These are phyloP conservation scores for Stictocephala bisonia DNA, from an alignment of 2,888 invertebrate genomes.

Conservation along the genomic window DNA sequence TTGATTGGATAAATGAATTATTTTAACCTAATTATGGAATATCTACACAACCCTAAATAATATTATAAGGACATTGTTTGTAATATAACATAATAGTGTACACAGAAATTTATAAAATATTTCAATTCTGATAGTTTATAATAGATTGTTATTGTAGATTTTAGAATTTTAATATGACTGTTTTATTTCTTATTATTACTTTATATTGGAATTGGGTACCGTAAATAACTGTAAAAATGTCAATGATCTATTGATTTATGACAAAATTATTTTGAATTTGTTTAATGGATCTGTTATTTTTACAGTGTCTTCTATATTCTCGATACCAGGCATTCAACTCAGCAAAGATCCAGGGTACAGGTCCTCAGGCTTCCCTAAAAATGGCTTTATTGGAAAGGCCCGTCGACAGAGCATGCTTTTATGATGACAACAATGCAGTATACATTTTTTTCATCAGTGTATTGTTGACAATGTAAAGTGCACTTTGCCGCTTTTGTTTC, in stretches of 20 bases:
- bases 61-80: no score
- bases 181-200: no score
- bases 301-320: constrained; percentile 56
- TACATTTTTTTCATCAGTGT: constrained; percentile 25
- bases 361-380: constrained; percentile 34
- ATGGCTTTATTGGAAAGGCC: constrained; percentile 44
- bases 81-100: no score
- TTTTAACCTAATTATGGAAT: no score
- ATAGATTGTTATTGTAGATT: no score
- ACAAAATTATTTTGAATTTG: no score
- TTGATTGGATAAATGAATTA: no score
- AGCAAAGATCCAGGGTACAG: constrained; percentile 47
- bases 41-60: no score
- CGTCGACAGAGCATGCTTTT: constrained; percentile 52
- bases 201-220: no score
- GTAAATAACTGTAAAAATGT: neutral
- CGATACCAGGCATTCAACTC: constrained; percentile 52
- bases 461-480: constrained; percentile 33
- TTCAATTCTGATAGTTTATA: no score
- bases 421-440: constrained; percentile 43
- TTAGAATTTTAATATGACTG: no score
- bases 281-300: neutral
- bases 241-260: neutral
- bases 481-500: constrained; percentile 27
- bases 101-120: no score